phyloP scores from a whole-genome alignment of 2,113 vertebrate species.

The Microtus pennsylvanicus region DNA sequence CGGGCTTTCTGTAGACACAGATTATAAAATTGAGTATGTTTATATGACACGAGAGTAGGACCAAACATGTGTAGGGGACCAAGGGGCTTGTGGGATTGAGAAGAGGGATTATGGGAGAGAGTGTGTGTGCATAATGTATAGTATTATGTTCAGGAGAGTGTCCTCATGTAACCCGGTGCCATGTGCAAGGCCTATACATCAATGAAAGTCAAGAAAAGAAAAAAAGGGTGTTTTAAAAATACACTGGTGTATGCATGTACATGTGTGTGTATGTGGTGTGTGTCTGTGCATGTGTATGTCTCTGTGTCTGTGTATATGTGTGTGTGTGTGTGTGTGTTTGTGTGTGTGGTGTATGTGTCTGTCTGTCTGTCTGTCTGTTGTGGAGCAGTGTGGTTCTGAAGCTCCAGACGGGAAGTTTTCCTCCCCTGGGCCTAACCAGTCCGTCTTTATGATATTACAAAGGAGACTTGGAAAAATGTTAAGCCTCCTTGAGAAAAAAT shows the following conservation, averaged over 20 bases:
- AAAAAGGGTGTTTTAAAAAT: background rate
- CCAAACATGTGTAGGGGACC: background rate
- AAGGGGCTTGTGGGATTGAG: background rate
- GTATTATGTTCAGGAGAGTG: background rate
- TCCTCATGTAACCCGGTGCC: background rate
- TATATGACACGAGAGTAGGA: background rate
- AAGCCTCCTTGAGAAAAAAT: background rate
- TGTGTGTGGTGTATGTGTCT: background rate
- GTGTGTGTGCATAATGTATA: background rate
- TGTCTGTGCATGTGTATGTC: background rate
- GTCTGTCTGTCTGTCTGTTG: background rate
- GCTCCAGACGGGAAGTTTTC: background rate
- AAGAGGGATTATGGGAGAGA: background rate
- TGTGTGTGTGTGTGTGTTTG: background rate
- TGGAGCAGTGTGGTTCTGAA: background rate
- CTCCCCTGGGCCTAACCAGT: no score
- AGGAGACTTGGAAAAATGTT: background rate
- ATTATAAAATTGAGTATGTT: background rate
- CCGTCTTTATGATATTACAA: background rate
- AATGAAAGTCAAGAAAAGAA: background rate
- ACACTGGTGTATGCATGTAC: no score
- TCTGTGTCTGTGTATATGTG: background rate
- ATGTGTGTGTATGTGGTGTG: background rate
- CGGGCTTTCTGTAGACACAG: background rate
- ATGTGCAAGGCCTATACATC: background rate